These are phyloP conservation scores for Lycia hirtaria DNA, from an alignment of 2,888 invertebrate species.

Conservation along the genomic window DNA sequence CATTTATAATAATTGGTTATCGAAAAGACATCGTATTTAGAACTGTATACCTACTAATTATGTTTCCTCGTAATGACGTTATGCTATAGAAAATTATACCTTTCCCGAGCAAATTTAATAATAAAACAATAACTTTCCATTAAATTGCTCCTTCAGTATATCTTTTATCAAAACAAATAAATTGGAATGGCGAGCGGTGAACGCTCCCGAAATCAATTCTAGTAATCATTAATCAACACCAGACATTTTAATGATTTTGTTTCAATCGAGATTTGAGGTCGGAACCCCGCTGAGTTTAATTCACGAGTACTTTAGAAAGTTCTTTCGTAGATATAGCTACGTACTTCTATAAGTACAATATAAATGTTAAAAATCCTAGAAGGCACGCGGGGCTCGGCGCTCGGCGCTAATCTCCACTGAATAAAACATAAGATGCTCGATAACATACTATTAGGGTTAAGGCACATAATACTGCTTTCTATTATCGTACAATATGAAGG, in stretches of 20 bases:
- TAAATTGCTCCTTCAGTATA: slow-evolving; percentile 20
- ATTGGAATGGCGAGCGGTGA: slow-evolving; percentile 41
- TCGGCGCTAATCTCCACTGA: slow-evolving; percentile 76
- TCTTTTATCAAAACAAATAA: slow-evolving; percentile 42
- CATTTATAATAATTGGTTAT: background rate
- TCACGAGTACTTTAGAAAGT: slow-evolving; percentile 51
- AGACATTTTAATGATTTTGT: slow-evolving; percentile 59
- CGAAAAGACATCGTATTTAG: background rate
- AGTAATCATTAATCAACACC: slow-evolving; percentile 64
- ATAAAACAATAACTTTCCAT: slow-evolving; percentile 25
- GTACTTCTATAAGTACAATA: slow-evolving; percentile 42
- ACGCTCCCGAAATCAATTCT: slow-evolving; percentile 55
- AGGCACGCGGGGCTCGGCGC: slow-evolving; percentile 59
- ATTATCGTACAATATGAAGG: slow-evolving; percentile 65
- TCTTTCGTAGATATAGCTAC: slow-evolving; percentile 42
- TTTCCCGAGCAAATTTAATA: slow-evolving; percentile 5
- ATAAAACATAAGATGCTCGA: slow-evolving; percentile 82
- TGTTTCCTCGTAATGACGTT: slow-evolving; percentile 8
- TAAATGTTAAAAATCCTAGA: slow-evolving; percentile 69
- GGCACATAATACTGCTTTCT: slow-evolving; percentile 75
- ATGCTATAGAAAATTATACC: background rate
- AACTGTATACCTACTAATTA: background rate
- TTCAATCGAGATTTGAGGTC: slow-evolving; percentile 45
- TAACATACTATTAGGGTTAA: slow-evolving; percentile 79
- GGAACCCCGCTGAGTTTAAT: slow-evolving; percentile 50